Evolutionary conservation across 2,888 invertebrate species (phyloP).

Genomic region (Drosophila meridionalis): DNA sequence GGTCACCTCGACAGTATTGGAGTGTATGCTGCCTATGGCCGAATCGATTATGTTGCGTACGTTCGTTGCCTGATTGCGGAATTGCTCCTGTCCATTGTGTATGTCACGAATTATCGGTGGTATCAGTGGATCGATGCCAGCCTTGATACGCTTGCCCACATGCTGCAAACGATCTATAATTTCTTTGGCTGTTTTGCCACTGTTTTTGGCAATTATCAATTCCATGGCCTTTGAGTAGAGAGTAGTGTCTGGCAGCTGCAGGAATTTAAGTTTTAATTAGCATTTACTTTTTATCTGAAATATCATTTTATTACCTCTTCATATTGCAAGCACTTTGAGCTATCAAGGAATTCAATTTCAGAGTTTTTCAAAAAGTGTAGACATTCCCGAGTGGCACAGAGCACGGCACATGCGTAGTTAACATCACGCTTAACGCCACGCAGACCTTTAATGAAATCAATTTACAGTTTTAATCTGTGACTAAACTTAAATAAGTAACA

Average conservation of each 20-base stretch:
- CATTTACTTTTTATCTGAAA: not conserved
- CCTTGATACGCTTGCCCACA: conserved; percentile 39
- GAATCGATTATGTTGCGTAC: conserved; percentile 58
- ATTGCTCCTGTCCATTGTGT: conserved; percentile 37
- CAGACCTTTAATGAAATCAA: conserved; percentile 26
- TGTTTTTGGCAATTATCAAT: conserved; percentile 15
- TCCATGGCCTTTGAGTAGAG: conserved; percentile 37
- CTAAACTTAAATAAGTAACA: conserved; percentile 31
- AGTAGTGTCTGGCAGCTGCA: conserved; percentile 51
- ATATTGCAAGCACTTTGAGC: conserved; percentile 56
- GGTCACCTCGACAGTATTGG: conserved; percentile 38
- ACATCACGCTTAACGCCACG: conserved; percentile 68
- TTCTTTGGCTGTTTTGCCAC: conserved; percentile 16
- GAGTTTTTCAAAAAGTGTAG: conserved; percentile 56
- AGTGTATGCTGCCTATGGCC: conserved; percentile 55
- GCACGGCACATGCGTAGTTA: conserved; percentile 63
- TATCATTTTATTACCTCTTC: conserved; percentile 40
- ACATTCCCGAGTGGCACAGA: conserved; percentile 55
- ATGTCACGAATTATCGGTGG: conserved; percentile 57
- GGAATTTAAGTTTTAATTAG: not conserved
- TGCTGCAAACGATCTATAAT: conserved; percentile 42
- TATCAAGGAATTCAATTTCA: conserved; percentile 56
- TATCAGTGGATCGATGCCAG: conserved; percentile 36
- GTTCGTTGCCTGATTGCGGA: conserved; percentile 45
- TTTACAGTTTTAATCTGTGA: no score